Evolutionary conservation across 2,888 invertebrate genomes (phyloP), one percentile per base, ranked within the genome.

Genomic region (Tenthredo amoena): DNA sequence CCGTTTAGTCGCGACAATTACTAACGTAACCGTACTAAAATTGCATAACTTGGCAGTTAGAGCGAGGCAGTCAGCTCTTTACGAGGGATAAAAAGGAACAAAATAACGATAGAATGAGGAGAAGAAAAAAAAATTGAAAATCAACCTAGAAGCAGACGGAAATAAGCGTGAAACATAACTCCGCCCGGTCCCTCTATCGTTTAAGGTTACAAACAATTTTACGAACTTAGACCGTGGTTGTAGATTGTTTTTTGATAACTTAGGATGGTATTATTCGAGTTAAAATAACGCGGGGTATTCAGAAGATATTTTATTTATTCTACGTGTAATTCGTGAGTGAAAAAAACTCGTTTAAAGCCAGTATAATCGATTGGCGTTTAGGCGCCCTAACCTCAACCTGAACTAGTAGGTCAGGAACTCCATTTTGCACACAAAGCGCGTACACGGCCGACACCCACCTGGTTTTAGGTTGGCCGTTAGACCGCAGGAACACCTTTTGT

Each of bases 371-470:
- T 91, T 86, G 88, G 86, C 55, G 55, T 79, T 83, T 85, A 74
- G 85, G 87, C 88, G 85, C 88, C 88, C 90, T 91, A 91, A 91
- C 91, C 91, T 91, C 89, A 91, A 91, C 81, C 72, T 37, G 68
- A 21, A 83, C 68, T 68, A 83, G 83, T 83, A 83, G 83, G 83
- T 83, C 83, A 68, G 83, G 68, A 83, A 68, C 83, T 83, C 83
- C 83, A 83, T 83, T 83, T 83, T 83, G 83, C 83, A 83, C 83
- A 83, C 83, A 83, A 83, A 37, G 9, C 83, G 83, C 83, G 83
- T 83, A 83, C 68, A 37, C 81, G 83, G 83, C 83, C 83, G 83
- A 83, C 83, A 83, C 83, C 83, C 83, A 83, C 83, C 83, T 83
- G 83, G 62, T 83, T 50, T 65, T 68, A 31, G 65, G 65, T 31